Conservation (phyloP, 2,797 vertebrate genomes). For the Takifugu ocellatus region DNA sequence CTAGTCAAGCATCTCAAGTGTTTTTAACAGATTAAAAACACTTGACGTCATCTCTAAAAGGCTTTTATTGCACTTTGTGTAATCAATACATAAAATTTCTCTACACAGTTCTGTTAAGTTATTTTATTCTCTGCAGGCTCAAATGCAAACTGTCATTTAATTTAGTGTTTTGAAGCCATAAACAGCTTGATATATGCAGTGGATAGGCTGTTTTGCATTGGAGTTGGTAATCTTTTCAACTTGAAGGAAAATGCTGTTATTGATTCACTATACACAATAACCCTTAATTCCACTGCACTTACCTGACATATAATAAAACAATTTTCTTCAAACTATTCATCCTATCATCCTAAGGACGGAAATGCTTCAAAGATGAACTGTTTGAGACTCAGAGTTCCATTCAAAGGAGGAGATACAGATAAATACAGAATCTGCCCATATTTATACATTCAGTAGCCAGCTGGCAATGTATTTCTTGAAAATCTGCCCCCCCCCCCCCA, state of each 20-base stretch:
- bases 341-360: slow-evolving; percentile 16
- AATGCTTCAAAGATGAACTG: slow-evolving; percentile 3
- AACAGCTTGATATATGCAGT: slow-evolving; percentile 13
- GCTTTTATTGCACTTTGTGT: slow-evolving; percentile 17
- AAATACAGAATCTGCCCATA: slow-evolving; percentile 28
- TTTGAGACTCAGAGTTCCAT: slow-evolving; percentile 18
- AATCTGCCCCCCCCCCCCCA: slow-evolving; percentile 5
- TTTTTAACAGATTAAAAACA: slow-evolving; percentile 9
- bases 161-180: slow-evolving; percentile 11
- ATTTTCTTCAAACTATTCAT: slow-evolving; percentile 5
- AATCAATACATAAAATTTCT: slow-evolving; percentile 1
- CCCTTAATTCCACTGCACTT: slow-evolving; percentile 16
- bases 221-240: slow-evolving; percentile 20
- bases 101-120: neutral
- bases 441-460: slow-evolving; percentile 70
- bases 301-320: slow-evolving; percentile 28
- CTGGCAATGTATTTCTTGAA: slow-evolving; percentile 13
- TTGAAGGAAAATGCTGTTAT: slow-evolving; percentile 19
- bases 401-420: slow-evolving; percentile 26
- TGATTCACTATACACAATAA: slow-evolving; percentile 21
- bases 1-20: slow-evolving; percentile 35
- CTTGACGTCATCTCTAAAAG: slow-evolving; percentile 9
- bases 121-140: neutral
- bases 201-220: slow-evolving; percentile 17
- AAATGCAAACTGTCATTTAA: slow-evolving; percentile 10